Conservation (phyloP, 2,888 invertebrate genomes). For the Nomada goodeniana region DNA sequence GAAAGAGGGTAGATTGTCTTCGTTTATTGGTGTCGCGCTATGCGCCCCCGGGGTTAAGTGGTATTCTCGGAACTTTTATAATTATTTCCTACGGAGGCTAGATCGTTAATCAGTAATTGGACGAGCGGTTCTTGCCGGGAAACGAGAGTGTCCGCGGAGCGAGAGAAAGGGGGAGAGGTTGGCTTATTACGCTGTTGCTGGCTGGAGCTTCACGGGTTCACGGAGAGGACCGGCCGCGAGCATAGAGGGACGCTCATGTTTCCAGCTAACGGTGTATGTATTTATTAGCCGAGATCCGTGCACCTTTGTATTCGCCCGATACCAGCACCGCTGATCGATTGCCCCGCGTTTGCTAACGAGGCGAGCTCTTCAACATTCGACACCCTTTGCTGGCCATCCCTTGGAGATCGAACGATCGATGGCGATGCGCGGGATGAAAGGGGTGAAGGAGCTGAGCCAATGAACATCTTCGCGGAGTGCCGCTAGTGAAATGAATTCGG, state of each 20-base stretch:
- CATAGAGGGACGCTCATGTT: slow-evolving; percentile 55
- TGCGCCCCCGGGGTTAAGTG: slow-evolving; percentile 82
- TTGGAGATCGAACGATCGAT: not conserved
- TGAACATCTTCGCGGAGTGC: not conserved
- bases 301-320: slow-evolving; percentile 29
- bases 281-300: slow-evolving; percentile 41
- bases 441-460: too few species aligned
- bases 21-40: slow-evolving; percentile 57
- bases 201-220: slow-evolving; percentile 42
- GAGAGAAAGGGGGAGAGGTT: slow-evolving; percentile 6
- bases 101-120: slow-evolving; percentile 77
- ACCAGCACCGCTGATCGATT: slow-evolving; percentile 30
- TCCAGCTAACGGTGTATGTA: slow-evolving; percentile 62
- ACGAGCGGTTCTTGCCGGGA: slow-evolving; percentile 65
- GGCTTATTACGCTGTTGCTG: slow-evolving; percentile 65
- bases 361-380: not conserved
- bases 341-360: slow-evolving; percentile 29
- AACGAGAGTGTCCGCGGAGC: slow-evolving; percentile 65
- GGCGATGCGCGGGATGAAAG: not conserved
- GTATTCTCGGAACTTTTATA: slow-evolving; percentile 80
- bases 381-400: not conserved
- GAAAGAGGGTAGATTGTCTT: not conserved
- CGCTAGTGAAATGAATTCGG: not conserved
- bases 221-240: slow-evolving; percentile 20
- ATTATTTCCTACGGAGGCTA: slow-evolving; percentile 73